phyloP scores from a whole-genome alignment of 2,113 vertebrate genomes.

The Lagopus leucura region DNA sequence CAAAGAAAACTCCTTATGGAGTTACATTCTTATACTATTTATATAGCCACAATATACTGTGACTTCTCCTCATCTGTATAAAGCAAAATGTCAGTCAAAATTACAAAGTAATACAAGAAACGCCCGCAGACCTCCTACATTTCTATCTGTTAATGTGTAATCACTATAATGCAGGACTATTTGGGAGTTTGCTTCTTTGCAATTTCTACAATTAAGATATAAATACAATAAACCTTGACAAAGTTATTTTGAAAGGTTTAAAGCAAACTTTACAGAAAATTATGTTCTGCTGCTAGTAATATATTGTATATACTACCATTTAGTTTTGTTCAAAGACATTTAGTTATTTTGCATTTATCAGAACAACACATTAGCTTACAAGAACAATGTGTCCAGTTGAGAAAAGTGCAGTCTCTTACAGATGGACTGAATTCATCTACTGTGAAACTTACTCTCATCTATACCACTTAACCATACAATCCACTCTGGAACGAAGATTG shows the following conservation, averaged over 20 bases:
- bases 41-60: neutral
- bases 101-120: neutral
- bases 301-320: neutral
- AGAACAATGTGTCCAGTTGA: neutral
- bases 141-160: neutral
- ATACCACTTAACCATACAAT: neutral
- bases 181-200: neutral
- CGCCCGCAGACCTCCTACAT: neutral
- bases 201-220: neutral
- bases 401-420: neutral
- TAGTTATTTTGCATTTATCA: neutral
- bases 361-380: neutral
- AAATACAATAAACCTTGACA: neutral
- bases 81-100: neutral
- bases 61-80: neutral
- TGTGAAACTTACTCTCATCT: neutral
- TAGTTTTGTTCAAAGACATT: neutral
- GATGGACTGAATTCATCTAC: neutral
- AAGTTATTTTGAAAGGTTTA: neutral
- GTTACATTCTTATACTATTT: neutral
- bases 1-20: neutral
- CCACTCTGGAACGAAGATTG: neutral
- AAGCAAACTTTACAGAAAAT: neutral
- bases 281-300: neutral
- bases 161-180: neutral